Percentiles rank a stretch among this genome's conserved stretches.
Conservation (phyloP, 2,888 invertebrate species). For the Tiliacea aurago region DNA sequence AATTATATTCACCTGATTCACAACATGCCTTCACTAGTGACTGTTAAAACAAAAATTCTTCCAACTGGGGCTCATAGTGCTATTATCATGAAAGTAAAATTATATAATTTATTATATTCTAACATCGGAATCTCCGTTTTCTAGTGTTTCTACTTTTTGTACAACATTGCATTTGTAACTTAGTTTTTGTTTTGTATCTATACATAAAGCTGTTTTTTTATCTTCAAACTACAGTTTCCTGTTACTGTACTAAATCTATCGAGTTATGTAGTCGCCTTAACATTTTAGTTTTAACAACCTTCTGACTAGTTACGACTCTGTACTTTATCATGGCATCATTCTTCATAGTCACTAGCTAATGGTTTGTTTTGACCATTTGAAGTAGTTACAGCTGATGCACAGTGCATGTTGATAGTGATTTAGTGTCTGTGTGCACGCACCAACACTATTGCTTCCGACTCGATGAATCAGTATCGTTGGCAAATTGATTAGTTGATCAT, state of each 20-base stretch:
- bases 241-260: neutral
- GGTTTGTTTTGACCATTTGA: conserved; percentile 21
- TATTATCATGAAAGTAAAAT: neutral
- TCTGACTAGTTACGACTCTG: neutral
- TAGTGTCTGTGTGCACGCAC: conserved; percentile 40
- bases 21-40: neutral
- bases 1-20: neutral
- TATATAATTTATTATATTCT: neutral
- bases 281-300: neutral
- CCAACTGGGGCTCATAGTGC: too few relatives aligned
- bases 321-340: neutral
- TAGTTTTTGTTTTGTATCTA: neutral
- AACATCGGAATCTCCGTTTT: neutral
- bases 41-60: neutral
- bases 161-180: neutral
- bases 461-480: conserved; percentile 29
- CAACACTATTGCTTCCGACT: conserved; percentile 39
- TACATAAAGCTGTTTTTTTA: neutral
- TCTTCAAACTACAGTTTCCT: neutral
- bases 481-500: conserved; percentile 26
- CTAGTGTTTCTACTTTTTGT: neutral
- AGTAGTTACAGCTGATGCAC: conserved; percentile 13
- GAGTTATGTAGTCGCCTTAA: neutral
- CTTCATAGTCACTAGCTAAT: neutral
- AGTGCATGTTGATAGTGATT: conserved; percentile 26